These are phyloP conservation scores for Bergia puertoricense DNA, from an alignment of 92 coral and sea anemone species.

Conservation along the genomic window DNA sequence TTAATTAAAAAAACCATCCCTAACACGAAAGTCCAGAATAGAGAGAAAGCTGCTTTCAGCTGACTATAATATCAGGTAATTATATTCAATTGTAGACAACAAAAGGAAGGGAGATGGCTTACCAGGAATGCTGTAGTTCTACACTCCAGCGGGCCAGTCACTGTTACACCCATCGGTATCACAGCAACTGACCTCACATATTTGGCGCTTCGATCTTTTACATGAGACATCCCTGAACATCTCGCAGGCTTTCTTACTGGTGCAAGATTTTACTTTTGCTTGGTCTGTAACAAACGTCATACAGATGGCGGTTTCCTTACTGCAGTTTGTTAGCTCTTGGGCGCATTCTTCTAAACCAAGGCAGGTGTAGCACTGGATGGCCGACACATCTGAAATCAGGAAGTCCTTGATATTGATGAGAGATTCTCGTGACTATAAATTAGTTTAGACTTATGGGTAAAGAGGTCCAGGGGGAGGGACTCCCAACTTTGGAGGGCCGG, in stretches of 20 bases:
- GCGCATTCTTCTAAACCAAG: background rate
- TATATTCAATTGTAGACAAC: too few species aligned
- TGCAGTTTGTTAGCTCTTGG: background rate
- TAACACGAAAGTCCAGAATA: too few species aligned
- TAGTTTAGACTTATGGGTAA: too few species aligned
- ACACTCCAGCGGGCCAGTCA: background rate
- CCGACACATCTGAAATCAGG: background rate
- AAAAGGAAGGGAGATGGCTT: background rate
- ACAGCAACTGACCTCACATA: background rate
- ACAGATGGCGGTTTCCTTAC: background rate
- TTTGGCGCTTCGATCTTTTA: background rate
- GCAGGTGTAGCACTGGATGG: background rate
- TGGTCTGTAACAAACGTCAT: background rate
- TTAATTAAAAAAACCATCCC: too few species aligned
- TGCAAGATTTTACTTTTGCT: background rate
- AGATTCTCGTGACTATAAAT: too few species aligned
- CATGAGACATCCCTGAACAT: background rate
- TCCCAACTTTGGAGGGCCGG: too few species aligned
- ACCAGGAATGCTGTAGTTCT: background rate
- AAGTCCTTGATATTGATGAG: too few species aligned
- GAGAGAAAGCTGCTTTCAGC: too few species aligned
- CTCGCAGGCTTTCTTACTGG: background rate
- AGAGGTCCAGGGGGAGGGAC: too few species aligned
- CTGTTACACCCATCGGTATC: background rate
- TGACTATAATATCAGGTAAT: too few species aligned